Evolutionary conservation across 2,797 vertebrate genomes (phyloP).

Genomic region (Dromococcyx pavoninus): DNA sequence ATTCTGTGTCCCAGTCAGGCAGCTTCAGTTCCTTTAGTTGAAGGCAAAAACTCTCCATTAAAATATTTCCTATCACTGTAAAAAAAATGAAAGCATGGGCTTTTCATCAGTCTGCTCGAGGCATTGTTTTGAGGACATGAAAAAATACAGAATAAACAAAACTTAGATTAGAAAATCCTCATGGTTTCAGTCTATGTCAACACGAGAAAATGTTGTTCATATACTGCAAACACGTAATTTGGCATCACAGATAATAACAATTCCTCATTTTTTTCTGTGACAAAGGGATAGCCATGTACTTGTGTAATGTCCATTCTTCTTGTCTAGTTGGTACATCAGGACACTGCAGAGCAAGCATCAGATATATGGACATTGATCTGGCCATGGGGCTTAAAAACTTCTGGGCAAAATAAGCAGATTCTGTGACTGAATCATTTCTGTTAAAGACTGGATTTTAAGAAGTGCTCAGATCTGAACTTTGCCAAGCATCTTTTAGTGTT

Average conservation of each 20-base stretch:
- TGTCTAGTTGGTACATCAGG: background rate
- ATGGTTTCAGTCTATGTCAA: background rate
- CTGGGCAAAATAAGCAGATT: background rate
- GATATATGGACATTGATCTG: background rate
- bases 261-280: fast-evolving
- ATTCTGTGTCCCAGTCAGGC: background rate
- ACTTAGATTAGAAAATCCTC: background rate
- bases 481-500: background rate
- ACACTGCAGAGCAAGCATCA: background rate
- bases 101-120: background rate
- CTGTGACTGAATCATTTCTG: background rate
- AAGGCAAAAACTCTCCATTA: background rate
- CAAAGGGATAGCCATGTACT: background rate
- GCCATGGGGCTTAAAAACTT: background rate
- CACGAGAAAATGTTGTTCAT: background rate
- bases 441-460: background rate
- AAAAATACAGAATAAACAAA: background rate
- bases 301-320: background rate
- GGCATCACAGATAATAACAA: background rate
- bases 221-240: background rate
- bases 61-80: background rate
- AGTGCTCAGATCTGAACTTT: background rate
- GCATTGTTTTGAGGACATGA: background rate
- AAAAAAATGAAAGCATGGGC: background rate
- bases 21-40: background rate